Percentiles rank a stretch among this genome's conserved stretches.
Evolutionary conservation across 2,888 invertebrate genomes (phyloP).

Genomic region (Chymomyza fuscimana): DNA sequence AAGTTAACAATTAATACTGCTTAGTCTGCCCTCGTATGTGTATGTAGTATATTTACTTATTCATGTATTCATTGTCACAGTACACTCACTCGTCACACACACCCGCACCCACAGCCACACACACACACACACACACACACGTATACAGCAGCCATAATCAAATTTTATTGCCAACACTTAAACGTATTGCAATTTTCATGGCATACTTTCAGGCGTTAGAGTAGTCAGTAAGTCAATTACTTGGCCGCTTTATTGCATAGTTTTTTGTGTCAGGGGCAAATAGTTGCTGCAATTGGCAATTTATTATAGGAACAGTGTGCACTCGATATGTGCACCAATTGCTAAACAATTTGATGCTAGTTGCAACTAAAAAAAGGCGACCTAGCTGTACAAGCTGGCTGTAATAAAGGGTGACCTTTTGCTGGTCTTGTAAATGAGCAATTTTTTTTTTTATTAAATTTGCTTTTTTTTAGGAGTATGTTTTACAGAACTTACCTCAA

Average conservation of each 20-base stretch:
- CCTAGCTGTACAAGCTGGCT: too few species aligned
- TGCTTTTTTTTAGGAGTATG: too few species aligned
- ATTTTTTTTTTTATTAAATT: too few species aligned
- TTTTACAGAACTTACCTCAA: too few species aligned
- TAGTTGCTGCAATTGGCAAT: conserved; percentile 62
- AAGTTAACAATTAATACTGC: too few species aligned
- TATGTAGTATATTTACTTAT: neutral
- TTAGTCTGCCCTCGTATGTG: neutral
- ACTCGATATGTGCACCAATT: conserved; percentile 67
- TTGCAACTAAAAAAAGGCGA: too few species aligned
- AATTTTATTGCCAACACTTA: conserved; percentile 61
- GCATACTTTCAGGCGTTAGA: neutral
- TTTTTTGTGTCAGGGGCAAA: conserved; percentile 45
- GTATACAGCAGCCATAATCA: conserved; percentile 49
- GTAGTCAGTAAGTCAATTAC: conserved; percentile 5
- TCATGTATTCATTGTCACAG: conserved; percentile 14
- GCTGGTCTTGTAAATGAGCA: too few species aligned
- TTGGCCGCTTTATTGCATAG: conserved; percentile 63
- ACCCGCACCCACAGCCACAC: too few species aligned
- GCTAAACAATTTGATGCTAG: conserved; percentile 42
- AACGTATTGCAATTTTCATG: conserved; percentile 6
- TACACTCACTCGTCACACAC: neutral
- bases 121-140: too few species aligned
- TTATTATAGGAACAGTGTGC: conserved; percentile 55
- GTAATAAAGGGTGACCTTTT: too few species aligned